These are phyloP conservation scores for Siniperca chuatsi DNA, from an alignment of 2,113 vertebrate genomes.

Conservation along the genomic window DNA sequence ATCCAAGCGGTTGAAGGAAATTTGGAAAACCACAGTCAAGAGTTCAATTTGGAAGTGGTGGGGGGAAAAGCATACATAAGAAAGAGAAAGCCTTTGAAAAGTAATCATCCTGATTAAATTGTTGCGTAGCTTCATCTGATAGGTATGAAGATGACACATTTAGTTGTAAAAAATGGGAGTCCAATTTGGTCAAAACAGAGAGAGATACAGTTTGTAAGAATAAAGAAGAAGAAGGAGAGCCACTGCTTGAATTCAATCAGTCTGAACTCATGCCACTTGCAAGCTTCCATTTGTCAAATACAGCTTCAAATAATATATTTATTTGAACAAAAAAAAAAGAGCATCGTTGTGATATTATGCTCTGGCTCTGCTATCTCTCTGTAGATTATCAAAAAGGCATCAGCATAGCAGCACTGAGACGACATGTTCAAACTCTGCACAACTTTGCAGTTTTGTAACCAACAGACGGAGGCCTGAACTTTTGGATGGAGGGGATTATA, in stretches of 20 bases:
- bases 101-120: background rate
- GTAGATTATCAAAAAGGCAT: constrained; percentile 57
- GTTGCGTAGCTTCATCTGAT: background rate
- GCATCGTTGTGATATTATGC: background rate
- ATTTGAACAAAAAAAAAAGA: background rate
- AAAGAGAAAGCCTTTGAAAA: background rate
- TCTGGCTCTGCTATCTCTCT: constrained; percentile 6
- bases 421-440: constrained; percentile 29
- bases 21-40: background rate
- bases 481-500: constrained; percentile 70
- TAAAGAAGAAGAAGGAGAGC: background rate
- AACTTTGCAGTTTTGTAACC: constrained; percentile 48
- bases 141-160: background rate
- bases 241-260: constrained; percentile 1
- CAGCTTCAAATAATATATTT: constrained; percentile 2
- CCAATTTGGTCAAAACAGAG: background rate
- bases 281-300: background rate
- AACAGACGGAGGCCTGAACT: constrained; percentile 46
- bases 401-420: constrained; percentile 19
- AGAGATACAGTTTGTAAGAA: background rate
- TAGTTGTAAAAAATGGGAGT: background rate
- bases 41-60: background rate
- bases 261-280: background rate
- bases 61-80: background rate
- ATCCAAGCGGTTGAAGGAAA: background rate